A percentile compares a stretch with the other conserved stretches of the same genome.
These are phyloP conservation scores for Procambarus clarkii DNA, from an alignment of 1,140 invertebrate genomes.

Conservation along the genomic window DNA sequence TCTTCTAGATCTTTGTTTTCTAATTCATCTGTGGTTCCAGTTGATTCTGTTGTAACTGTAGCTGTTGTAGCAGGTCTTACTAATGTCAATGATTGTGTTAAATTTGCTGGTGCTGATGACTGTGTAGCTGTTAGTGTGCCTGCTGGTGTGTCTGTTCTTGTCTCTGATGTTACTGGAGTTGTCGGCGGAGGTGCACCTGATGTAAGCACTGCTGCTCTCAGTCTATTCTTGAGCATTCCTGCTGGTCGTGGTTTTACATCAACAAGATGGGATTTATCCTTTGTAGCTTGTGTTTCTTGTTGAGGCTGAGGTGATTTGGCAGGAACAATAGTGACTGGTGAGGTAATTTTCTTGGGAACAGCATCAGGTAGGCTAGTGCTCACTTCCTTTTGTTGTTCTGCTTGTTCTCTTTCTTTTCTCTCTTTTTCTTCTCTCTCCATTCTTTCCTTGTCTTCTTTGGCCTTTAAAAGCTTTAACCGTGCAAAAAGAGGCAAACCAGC, in stretches of 20 bases:
- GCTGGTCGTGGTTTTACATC: slow-evolving; percentile 29
- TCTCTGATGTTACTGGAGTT: background rate
- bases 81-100: background rate
- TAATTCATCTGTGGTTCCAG: background rate
- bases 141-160: background rate
- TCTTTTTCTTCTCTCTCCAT: slow-evolving; percentile 62
- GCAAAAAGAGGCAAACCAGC: slow-evolving; percentile 73
- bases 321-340: background rate
- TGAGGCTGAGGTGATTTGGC: background rate
- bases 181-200: background rate
- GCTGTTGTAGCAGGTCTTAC: background rate
- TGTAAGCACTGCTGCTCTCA: slow-evolving; percentile 23
- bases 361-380: background rate
- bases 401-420: slow-evolving; percentile 28
- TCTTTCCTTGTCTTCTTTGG: slow-evolving; percentile 72
- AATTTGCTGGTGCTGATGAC: background rate
- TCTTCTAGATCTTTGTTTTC: slow-evolving; percentile 27
- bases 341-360: slow-evolving; percentile 2
- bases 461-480: slow-evolving; percentile 71
- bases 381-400: background rate
- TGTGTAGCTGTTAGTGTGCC: background rate
- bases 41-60: background rate
- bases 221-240: slow-evolving; percentile 22
- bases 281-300: background rate
- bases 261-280: background rate